A percentile compares a stretch with the other conserved stretches of the same genome.
These are phyloP conservation scores for Machimus rusticus DNA, from an alignment of 2,888 invertebrate genomes.

Conservation along the genomic window DNA sequence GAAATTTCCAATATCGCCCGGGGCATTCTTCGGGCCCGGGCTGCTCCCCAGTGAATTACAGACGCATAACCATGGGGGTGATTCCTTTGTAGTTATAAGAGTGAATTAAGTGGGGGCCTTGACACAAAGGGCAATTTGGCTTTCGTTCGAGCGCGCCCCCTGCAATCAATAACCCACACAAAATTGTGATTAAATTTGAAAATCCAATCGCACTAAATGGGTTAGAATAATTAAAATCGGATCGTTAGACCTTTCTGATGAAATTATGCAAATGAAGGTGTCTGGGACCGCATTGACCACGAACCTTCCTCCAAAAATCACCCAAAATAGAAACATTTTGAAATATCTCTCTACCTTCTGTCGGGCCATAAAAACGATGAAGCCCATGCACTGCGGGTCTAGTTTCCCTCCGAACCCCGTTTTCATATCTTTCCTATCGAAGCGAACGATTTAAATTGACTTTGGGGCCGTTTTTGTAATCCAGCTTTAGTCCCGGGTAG, in stretches of 20 bases:
- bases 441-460: neutral
- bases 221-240: constrained; percentile 33
- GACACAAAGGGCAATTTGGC: constrained; percentile 8
- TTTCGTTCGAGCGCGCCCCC: neutral
- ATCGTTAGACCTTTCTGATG: constrained; percentile 25
- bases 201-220: constrained; percentile 29
- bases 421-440: constrained; percentile 25
- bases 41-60: neutral
- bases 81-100: neutral
- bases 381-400: neutral
- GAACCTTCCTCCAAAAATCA: constrained; percentile 9
- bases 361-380: neutral
- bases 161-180: constrained; percentile 4
- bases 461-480: neutral
- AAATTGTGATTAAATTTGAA: constrained; percentile 20
- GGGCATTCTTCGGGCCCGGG: neutral
- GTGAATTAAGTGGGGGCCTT: neutral
- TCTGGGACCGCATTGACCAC: constrained; percentile 7
- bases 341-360: constrained; percentile 6
- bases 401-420: neutral
- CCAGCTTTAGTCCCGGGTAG: neutral
- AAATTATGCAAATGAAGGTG: constrained; percentile 36
- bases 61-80: neutral
- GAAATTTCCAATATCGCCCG: neutral
- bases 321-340: constrained; percentile 35